Base-by-base conservation (phyloP, 2,888 invertebrate genomes). In the Drosophila anceps region DNA sequence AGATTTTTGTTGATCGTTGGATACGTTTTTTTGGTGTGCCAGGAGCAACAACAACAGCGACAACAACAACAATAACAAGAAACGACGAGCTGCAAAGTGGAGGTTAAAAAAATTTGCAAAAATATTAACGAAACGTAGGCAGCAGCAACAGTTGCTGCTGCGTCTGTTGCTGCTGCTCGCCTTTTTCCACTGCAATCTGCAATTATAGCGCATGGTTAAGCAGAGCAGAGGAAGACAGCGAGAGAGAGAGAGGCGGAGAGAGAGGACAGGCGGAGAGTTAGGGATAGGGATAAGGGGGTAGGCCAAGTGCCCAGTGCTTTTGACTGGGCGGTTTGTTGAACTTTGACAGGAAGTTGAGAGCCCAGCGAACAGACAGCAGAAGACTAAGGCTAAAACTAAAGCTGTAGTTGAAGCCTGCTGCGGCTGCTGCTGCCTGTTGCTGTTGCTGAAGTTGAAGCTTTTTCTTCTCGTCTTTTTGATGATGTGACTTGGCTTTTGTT, bases 61-160 rank as follows among this genome's bases (percentile, higher is more conserved):
- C 50, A 50, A 44, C 51, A 66, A 29, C 60, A 50, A 37, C 50
- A 50, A 44, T 43, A 66, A 29, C 51, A 69, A 29, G 24, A 24
- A 70, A 70, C 63, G 68, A 75, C 69, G 71, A 86, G 79, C 86
- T 86, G 88, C 86, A 88, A 84, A 84, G 84, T 84, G 83, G 88
- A 85, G 86, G 84, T 85, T 88, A 88, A 83, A 88, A 84, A 84
- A 84, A 84, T 84, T 88, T 88, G 88, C 84, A 84, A 84, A 84
- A 84, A 84, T 84, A 84, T 84, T 84, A 88, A 88, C 84, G 88
- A 86, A 88, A 84, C 88, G 88, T 86, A 88, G 83, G 78, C 84
- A 81, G 81, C 81, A 78, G 83, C 82, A 79, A 76, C 80, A 64
- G 77, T 63, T 60, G 76, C 73, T 68, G 84, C 69, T 66, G 79